These are phyloP conservation scores for Agraylea sexmaculata DNA, from an alignment of 1,140 invertebrate genomes.

Conservation along the genomic window DNA sequence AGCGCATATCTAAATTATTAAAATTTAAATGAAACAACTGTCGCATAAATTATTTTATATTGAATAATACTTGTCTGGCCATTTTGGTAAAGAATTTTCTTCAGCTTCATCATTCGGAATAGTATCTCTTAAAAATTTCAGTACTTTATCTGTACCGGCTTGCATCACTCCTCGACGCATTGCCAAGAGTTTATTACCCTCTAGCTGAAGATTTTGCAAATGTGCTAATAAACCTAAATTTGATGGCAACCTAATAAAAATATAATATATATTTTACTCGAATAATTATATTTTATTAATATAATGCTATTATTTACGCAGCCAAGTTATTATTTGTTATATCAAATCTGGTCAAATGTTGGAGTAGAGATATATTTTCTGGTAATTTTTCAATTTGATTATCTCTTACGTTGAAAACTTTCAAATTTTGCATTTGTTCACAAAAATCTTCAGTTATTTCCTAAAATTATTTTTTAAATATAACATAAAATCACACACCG, in stretches of 20 bases:
- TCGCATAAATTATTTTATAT: neutral
- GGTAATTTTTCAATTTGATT: slow-evolving; percentile 64
- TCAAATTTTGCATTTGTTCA: slow-evolving; percentile 54
- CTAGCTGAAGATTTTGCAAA: slow-evolving; percentile 68
- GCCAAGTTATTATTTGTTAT: slow-evolving; percentile 70
- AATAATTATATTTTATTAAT: slow-evolving; percentile 10
- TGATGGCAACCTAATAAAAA: slow-evolving; percentile 54
- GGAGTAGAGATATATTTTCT: slow-evolving; percentile 61
- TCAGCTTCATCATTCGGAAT: slow-evolving; percentile 35
- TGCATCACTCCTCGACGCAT: slow-evolving; percentile 65
- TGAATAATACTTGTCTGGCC: slow-evolving; percentile 53
- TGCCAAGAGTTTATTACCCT: slow-evolving; percentile 73
- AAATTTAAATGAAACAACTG: slow-evolving; percentile 7
- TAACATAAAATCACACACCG: slow-evolving; percentile 7
- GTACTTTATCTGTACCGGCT: slow-evolving; percentile 67
- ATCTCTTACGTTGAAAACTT: slow-evolving; percentile 62
- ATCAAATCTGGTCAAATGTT: slow-evolving; percentile 67
- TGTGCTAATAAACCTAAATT: slow-evolving; percentile 64
- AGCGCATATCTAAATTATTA: slow-evolving; percentile 53
- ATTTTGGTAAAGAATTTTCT: slow-evolving; percentile 25
- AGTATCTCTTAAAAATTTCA: slow-evolving; percentile 64
- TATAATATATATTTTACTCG: slow-evolving; percentile 12
- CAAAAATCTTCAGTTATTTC: slow-evolving; percentile 52
- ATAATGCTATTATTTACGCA: slow-evolving; percentile 41
- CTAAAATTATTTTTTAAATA: slow-evolving; percentile 32